A percentile compares a stretch with the other conserved stretches of the same genome.
These are phyloP conservation scores for Ispidina lecontei DNA, from an alignment of 2,797 vertebrate species.

Conservation along the genomic window DNA sequence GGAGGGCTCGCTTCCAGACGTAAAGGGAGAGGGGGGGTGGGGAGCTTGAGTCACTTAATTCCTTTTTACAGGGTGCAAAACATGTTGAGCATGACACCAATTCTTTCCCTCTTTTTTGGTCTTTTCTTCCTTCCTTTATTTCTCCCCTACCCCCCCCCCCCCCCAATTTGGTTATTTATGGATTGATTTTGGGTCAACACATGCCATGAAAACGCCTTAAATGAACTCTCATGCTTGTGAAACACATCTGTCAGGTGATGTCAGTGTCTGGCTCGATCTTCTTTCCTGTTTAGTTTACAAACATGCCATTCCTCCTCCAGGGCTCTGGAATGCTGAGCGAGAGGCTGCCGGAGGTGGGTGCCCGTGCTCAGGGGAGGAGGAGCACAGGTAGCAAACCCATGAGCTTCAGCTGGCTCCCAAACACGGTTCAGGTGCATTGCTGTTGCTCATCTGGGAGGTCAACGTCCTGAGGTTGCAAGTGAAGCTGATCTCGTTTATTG, in stretches of 20 bases:
- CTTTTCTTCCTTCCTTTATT: not conserved
- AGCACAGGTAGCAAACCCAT: not conserved
- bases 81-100: conserved; percentile 66
- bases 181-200: conserved; percentile 37
- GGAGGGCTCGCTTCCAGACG: conserved; percentile 84
- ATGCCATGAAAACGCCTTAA: conserved; percentile 64
- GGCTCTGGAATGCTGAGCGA: conserved; percentile 39
- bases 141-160: too few species aligned
- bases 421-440: not conserved
- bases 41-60: conserved; percentile 48
- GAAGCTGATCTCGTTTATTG: not conserved
- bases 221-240: conserved; percentile 62
- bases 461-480: not conserved
- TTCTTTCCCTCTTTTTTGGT: not conserved
- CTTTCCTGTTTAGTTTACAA: conserved; percentile 77
- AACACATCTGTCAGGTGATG: conserved; percentile 78
- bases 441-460: not conserved
- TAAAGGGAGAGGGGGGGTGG: conserved; percentile 78
- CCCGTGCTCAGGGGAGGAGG: not conserved
- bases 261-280: conserved; percentile 69
- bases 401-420: not conserved
- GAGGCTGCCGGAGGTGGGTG: conserved; percentile 4
- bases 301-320: conserved; percentile 65
- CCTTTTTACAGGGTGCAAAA: conserved; percentile 78
- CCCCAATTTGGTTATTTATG: not conserved